Percentiles rank a stretch among this genome's conserved stretches.
phyloP scores from a whole-genome alignment of 2,797 vertebrate genomes.

The Scolopax rusticola region DNA sequence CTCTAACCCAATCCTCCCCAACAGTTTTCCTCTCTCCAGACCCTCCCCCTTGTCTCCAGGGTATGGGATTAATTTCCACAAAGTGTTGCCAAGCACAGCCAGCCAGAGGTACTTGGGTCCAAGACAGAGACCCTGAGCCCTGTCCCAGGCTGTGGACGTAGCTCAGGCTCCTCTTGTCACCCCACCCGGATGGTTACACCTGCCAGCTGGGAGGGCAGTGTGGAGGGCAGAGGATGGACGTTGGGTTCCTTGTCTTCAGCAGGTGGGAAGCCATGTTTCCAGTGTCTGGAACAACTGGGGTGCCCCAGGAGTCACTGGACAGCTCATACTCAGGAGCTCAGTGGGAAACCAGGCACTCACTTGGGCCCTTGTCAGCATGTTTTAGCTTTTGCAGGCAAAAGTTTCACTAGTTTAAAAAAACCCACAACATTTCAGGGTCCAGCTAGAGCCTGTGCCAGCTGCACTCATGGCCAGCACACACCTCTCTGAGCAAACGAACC shows the following conservation, averaged over 20 bases:
- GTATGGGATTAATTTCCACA: background rate
- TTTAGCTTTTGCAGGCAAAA: background rate
- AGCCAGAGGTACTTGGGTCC: accelerated
- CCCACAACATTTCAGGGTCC: background rate
- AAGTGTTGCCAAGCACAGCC: background rate
- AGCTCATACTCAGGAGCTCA: background rate
- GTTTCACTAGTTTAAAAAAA: background rate
- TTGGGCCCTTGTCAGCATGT: background rate
- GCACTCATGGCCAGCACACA: background rate
- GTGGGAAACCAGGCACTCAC: background rate
- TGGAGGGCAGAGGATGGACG: accelerated
- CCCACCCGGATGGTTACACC: accelerated
- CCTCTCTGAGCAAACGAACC: background rate
- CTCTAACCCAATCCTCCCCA: too few relatives aligned
- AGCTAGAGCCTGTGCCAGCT: background rate
- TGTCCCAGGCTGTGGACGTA: background rate
- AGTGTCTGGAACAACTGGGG: background rate
- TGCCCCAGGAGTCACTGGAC: background rate
- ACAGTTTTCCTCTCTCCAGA: too few relatives aligned
- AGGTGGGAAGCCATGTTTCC: background rate
- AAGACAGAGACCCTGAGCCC: accelerated
- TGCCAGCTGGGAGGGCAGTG: too few relatives aligned
- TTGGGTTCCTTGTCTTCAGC: accelerated
- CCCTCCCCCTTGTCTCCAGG: too few relatives aligned
- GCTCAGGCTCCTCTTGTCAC: background rate